Percentiles rank a stretch among this genome's conserved stretches.
Evolutionary conservation across 2,113 vertebrate species (phyloP).

Genomic region (Ahaetulla prasina): DNA sequence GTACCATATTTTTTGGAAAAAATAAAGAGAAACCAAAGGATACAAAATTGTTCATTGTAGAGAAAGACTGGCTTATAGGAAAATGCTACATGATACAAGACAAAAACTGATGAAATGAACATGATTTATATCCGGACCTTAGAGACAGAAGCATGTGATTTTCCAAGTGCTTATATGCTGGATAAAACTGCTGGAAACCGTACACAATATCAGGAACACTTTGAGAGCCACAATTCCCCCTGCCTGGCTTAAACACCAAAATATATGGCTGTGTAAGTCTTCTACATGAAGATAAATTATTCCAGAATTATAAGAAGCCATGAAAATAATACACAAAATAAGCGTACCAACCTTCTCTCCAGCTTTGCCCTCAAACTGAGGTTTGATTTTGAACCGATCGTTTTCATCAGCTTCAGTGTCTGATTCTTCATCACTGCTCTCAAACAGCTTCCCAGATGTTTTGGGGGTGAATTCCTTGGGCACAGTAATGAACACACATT

Average conservation of each 20-base stretch:
- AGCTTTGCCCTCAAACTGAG: conserved; percentile 90
- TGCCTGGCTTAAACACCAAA: background rate
- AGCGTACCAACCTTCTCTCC: conserved; percentile 84
- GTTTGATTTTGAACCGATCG: conserved; percentile 82
- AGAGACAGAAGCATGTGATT: background rate
- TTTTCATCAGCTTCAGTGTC: conserved; percentile 62
- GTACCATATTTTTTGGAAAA: background rate
- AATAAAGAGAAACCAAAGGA: background rate
- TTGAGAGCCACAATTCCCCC: background rate
- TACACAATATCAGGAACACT: background rate
- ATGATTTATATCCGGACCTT: background rate
- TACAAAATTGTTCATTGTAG: background rate
- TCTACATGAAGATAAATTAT: background rate
- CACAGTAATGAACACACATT: conserved; percentile 7
- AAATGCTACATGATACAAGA: background rate
- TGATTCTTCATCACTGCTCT: conserved; percentile 78
- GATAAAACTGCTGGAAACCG: background rate
- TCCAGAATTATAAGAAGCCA: background rate
- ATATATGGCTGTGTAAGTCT: background rate
- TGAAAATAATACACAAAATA: background rate
- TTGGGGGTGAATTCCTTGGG: conserved; percentile 44
- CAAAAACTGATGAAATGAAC: background rate
- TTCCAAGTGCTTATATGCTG: background rate
- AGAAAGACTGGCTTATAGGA: background rate
- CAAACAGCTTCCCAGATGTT: conserved; percentile 74